A percentile compares a stretch with the other conserved stretches of the same genome.
phyloP scores from a whole-genome alignment of 2,888 invertebrate species.

The Nomada flava region DNA sequence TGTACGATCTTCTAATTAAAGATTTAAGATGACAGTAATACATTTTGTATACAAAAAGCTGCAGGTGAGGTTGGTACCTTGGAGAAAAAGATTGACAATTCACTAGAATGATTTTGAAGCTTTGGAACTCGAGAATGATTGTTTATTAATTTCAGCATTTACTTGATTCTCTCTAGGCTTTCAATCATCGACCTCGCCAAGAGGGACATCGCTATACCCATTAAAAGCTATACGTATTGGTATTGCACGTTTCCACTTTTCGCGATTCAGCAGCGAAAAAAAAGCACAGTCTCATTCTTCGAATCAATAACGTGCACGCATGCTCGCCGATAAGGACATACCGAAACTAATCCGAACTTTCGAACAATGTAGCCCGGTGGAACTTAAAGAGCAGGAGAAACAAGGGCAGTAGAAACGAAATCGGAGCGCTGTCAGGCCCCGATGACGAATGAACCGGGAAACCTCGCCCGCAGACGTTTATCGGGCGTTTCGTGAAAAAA shows the following conservation, averaged over 20 bases:
- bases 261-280: not conserved
- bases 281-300: not conserved
- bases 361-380: conserved; percentile 27
- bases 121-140: too few relatives aligned
- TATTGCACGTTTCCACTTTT: not conserved
- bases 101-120: too few relatives aligned
- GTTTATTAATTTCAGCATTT: too few relatives aligned
- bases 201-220: too few relatives aligned
- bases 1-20: too few relatives aligned
- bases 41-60: too few relatives aligned
- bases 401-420: conserved; percentile 24
- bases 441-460: conserved; percentile 67
- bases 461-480: conserved; percentile 59
- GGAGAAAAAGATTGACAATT: too few relatives aligned
- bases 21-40: too few relatives aligned
- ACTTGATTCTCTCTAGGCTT: too few relatives aligned
- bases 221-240: too few relatives aligned
- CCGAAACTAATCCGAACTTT: conserved; percentile 17
- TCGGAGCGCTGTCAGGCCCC: conserved; percentile 43
- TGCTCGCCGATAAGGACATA: conserved; percentile 3
- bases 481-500: conserved; percentile 59
- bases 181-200: too few relatives aligned
- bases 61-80: too few relatives aligned
- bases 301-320: not conserved
- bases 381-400: not conserved